Evolutionary conservation across 2,888 invertebrate genomes (phyloP).

Genomic region (Pogonocherus hispidulus): DNA sequence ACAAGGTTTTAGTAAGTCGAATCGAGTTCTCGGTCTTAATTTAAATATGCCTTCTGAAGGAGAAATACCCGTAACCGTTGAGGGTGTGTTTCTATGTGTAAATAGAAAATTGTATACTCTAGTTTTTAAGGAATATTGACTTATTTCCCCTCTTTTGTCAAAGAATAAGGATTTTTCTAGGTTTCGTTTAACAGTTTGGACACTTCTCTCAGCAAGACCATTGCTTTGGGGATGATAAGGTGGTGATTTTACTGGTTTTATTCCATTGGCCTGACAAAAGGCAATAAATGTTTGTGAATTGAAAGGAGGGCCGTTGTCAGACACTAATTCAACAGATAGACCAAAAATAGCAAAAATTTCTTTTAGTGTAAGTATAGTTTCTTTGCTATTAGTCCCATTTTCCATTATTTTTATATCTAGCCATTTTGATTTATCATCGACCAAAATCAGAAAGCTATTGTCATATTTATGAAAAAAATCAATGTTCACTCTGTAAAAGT

Average conservation of each 20-base stretch:
- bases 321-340: conserved; percentile 44
- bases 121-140: not conserved
- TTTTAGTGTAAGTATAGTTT: conserved; percentile 34
- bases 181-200: conserved; percentile 50
- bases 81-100: conserved; percentile 35
- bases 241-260: conserved; percentile 47
- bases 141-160: conserved; percentile 16
- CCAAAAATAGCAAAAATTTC: conserved; percentile 47
- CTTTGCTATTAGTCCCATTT: conserved; percentile 40
- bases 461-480: conserved; percentile 39
- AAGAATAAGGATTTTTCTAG: conserved; percentile 33
- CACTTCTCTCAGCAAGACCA: conserved; percentile 46
- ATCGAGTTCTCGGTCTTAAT: conserved; percentile 34
- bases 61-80: conserved; percentile 13
- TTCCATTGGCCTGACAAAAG: conserved; percentile 52
- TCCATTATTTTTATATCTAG: conserved; percentile 48
- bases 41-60: conserved; percentile 31
- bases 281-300: conserved; percentile 43
- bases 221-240: conserved; percentile 51
- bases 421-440: conserved; percentile 49
- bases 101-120: not conserved
- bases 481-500: conserved; percentile 41
- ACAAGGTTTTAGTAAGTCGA: conserved; percentile 34
- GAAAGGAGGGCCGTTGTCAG: conserved; percentile 52
- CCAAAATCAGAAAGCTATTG: conserved; percentile 40